These are phyloP conservation scores for Seladonia tumulorum DNA, from an alignment of 2,888 invertebrate species.

Conservation along the genomic window DNA sequence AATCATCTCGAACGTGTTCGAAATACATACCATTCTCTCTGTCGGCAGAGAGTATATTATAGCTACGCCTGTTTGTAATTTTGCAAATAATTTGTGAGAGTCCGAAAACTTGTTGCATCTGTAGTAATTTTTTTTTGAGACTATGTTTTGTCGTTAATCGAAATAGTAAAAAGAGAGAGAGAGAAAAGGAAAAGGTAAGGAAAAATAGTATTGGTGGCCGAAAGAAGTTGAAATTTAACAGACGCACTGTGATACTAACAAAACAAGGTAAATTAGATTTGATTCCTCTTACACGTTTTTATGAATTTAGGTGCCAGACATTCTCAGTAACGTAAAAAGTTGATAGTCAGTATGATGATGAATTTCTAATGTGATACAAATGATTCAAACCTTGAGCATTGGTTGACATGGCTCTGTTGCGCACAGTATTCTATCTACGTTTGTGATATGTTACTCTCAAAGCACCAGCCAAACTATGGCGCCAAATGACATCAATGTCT, in stretches of 20 bases:
- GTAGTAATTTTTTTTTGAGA: conserved; percentile 46
- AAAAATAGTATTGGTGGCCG: conserved; percentile 59
- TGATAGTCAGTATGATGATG: conserved; percentile 83
- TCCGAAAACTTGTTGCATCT: conserved; percentile 55
- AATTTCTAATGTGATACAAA: conserved; percentile 82
- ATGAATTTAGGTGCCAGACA: conserved; percentile 84
- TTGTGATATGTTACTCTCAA: conserved; percentile 83
- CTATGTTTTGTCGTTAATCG: conserved; percentile 38
- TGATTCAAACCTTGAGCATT: conserved; percentile 81
- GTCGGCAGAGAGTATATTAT: conserved; percentile 38
- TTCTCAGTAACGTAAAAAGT: conserved; percentile 82
- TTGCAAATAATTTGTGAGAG: conserved; percentile 44
- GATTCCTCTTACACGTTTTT: conserved; percentile 83
- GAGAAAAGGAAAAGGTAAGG: conserved; percentile 63
- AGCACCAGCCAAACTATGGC: conserved; percentile 81
- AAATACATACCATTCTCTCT: conserved; percentile 46
- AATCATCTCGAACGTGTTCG: conserved; percentile 39
- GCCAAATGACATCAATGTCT: conserved; percentile 81
- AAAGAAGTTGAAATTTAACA: conserved; percentile 68
- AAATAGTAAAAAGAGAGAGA: background rate
- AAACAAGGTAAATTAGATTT: conserved; percentile 78
- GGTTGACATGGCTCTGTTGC: conserved; percentile 82
- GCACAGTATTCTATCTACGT: conserved; percentile 83
- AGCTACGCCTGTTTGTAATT: conserved; percentile 46
- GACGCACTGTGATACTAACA: conserved; percentile 77